These are phyloP conservation scores for Gymnothorax javanicus DNA, from an alignment of 2,797 vertebrate genomes.

Conservation along the genomic window DNA sequence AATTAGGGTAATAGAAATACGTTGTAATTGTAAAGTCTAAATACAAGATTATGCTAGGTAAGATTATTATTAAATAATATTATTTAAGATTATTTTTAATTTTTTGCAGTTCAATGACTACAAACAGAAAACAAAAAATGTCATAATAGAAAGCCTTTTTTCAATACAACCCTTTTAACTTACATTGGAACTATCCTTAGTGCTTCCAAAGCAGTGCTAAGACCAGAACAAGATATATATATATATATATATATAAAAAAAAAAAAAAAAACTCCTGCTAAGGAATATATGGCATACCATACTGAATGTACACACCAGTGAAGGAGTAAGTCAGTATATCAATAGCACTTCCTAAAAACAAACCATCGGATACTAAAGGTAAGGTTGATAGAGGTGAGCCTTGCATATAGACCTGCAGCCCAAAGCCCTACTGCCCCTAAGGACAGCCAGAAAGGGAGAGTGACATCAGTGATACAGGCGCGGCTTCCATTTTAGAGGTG, in stretches of 20 bases:
- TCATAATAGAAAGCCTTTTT: background rate
- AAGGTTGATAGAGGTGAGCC: background rate
- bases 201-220: too few relatives aligned
- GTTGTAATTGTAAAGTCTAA: too few relatives aligned
- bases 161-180: background rate
- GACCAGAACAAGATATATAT: too few relatives aligned
- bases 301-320: background rate
- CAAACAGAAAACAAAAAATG: background rate
- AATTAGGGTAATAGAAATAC: too few relatives aligned
- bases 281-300: background rate
- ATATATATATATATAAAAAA: too few relatives aligned
- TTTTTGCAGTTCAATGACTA: too few relatives aligned
- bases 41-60: too few relatives aligned
- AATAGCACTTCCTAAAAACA: too few relatives aligned
- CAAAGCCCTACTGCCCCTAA: background rate
- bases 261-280: background rate
- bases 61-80: too few relatives aligned
- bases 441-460: background rate
- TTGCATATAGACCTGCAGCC: background rate
- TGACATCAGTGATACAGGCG: background rate
- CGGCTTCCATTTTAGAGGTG: conserved; percentile 13
- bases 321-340: too few relatives aligned
- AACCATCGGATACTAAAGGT: too few relatives aligned
- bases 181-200: background rate
- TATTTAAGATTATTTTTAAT: too few relatives aligned